A percentile compares a stretch with the other conserved stretches of the same genome.
Evolutionary conservation across 1,140 invertebrate genomes (phyloP).

Genomic region (Pomacea maculata): DNA sequence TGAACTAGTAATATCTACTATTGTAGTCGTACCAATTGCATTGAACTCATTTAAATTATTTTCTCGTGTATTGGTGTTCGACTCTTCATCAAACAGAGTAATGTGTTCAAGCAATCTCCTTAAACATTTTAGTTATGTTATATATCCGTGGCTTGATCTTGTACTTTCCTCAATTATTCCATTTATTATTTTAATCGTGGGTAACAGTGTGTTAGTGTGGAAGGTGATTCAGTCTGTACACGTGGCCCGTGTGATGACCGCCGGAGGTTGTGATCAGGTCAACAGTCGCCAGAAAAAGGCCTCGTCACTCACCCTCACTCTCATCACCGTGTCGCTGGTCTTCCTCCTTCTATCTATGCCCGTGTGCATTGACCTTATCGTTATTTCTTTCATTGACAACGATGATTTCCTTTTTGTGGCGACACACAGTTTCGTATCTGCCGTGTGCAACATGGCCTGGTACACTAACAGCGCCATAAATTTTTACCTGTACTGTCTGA

Average conservation of each 20-base stretch:
- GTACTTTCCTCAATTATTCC: neutral
- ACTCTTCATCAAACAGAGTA: no score
- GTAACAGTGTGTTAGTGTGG: constrained; percentile 1
- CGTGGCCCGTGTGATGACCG: neutral
- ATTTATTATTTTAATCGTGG: neutral
- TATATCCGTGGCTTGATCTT: constrained; percentile 1
- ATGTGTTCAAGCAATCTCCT: no score
- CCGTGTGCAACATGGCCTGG: constrained; percentile 22
- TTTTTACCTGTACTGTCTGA: constrained; percentile 34
- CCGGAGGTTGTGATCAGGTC: neutral
- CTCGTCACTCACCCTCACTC: constrained; percentile 24
- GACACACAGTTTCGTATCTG: neutral
- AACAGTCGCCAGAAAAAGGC: neutral
- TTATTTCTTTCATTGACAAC: constrained; percentile 4
- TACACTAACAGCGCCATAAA: constrained; percentile 32
- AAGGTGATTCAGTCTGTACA: constrained; percentile 10
- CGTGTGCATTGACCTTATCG: constrained; percentile 21
- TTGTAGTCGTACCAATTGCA: neutral
- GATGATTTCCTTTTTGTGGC: no score
- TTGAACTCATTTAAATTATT: no score
- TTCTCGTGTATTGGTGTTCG: no score
- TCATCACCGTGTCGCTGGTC: constrained; percentile 16
- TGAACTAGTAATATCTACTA: neutral
- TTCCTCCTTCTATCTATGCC: constrained; percentile 29
- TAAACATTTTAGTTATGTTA: no score